A percentile compares a stretch with the other conserved stretches of the same genome.
phyloP scores from a whole-genome alignment of 2,888 invertebrate species.

The Diaphora mendica region DNA sequence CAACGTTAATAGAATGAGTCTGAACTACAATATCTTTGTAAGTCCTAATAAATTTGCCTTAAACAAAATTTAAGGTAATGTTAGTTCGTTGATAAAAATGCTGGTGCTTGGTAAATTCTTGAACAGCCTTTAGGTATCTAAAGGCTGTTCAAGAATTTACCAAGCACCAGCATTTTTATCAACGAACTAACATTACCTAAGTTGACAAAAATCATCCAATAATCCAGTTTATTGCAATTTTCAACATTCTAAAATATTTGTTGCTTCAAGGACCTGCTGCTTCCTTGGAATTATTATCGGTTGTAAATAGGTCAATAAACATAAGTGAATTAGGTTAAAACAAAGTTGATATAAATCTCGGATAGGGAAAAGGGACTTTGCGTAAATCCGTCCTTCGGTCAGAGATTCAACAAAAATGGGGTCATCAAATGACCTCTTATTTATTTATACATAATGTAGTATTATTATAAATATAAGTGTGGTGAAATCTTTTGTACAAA shows the following conservation, averaged over 20 bases:
- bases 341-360: background rate
- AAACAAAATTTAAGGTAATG: background rate
- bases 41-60: no score
- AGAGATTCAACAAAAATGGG: background rate
- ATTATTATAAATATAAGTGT: background rate
- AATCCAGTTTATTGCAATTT: background rate
- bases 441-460: background rate
- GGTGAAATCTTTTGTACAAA: background rate
- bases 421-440: background rate
- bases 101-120: background rate
- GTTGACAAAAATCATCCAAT: background rate
- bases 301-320: background rate
- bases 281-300: background rate
- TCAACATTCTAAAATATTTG: background rate
- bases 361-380: background rate
- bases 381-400: background rate
- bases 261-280: background rate
- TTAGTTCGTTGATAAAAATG: background rate
- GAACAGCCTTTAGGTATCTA: background rate
- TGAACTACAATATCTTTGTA: background rate
- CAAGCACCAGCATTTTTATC: background rate
- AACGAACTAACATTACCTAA: background rate
- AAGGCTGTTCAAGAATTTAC: background rate
- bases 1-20: background rate
- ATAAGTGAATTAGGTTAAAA: background rate